phyloP scores from a whole-genome alignment of 2,113 vertebrate genomes.

The Python bivittatus region DNA sequence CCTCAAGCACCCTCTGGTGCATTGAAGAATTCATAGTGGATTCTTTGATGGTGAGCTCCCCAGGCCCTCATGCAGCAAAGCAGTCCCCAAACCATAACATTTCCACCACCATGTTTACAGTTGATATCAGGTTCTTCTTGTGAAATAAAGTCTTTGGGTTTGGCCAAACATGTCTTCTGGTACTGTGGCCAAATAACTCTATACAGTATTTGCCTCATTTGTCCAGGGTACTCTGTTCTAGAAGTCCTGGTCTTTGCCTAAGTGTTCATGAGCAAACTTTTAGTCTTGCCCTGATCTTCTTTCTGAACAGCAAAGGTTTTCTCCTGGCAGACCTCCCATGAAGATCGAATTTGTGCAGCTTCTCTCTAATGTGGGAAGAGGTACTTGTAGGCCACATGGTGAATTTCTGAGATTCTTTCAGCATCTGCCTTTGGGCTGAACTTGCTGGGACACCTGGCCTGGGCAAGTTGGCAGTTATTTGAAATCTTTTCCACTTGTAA shows the following conservation, averaged over 20 bases:
- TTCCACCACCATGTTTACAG: not conserved
- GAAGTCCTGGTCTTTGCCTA: not conserved
- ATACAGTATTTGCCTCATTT: not conserved
- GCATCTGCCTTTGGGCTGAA: not conserved
- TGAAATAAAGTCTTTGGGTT: not conserved
- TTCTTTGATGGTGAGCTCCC: too few species aligned
- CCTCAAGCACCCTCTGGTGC: too few species aligned
- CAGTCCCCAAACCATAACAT: not conserved
- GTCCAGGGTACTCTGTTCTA: not conserved
- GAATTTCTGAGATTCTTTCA: not conserved
- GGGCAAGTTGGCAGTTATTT: not conserved
- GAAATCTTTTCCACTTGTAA: not conserved
- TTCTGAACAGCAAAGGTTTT: not conserved
- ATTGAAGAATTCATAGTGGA: not conserved
- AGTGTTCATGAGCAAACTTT: not conserved
- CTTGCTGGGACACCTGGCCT: not conserved
- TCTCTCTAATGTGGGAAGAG: not conserved
- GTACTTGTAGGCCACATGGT: not conserved
- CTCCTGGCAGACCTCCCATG: not conserved
- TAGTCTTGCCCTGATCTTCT: not conserved
- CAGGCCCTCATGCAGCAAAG: too few species aligned
- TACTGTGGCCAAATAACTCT: not conserved
- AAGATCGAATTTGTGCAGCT: not conserved
- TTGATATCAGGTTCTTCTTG: not conserved
- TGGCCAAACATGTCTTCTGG: not conserved